These are phyloP conservation scores for Diarsia brunnea DNA, from an alignment of 2,888 invertebrate genomes.

Conservation along the genomic window DNA sequence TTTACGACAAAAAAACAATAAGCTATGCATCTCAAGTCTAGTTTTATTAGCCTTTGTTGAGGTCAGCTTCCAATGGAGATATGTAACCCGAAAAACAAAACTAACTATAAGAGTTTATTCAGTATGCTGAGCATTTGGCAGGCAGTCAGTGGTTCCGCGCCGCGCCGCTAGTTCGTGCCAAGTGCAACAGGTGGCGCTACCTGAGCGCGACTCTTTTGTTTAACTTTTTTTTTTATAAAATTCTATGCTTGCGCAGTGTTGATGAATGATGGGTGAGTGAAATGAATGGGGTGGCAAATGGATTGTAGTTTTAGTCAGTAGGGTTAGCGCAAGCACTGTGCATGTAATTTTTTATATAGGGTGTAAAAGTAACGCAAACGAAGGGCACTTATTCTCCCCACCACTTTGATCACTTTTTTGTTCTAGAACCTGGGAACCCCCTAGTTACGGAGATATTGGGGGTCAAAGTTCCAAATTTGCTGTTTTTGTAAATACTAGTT, in stretches of 20 bases:
- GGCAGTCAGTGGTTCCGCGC: conserved; percentile 2
- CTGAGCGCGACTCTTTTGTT: conserved; percentile 14
- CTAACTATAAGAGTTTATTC: conserved; percentile 25
- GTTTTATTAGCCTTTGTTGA: not conserved
- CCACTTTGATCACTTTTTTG: too few relatives aligned
- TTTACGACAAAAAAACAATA: not conserved
- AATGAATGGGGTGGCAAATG: not conserved
- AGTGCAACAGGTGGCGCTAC: conserved; percentile 57
- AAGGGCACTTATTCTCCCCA: too few relatives aligned
- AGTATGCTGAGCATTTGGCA: conserved; percentile 51
- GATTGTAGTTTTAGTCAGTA: not conserved
- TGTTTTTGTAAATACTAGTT: too few relatives aligned
- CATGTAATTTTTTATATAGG: too few relatives aligned
- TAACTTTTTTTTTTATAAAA: not conserved
- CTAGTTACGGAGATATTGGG: too few relatives aligned
- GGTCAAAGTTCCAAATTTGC: too few relatives aligned
- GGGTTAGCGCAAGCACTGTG: not conserved
- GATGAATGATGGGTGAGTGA: not conserved
- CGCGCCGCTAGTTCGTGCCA: conserved; percentile 55
- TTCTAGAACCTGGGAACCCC: too few relatives aligned
- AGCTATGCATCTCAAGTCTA: not conserved
- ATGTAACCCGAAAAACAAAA: conserved; percentile 29
- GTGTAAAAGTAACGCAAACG: too few relatives aligned
- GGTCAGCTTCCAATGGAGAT: not conserved
- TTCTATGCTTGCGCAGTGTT: not conserved